Evolutionary conservation across 2,888 invertebrate species (phyloP).

Genomic region (Drosophila formosana): DNA sequence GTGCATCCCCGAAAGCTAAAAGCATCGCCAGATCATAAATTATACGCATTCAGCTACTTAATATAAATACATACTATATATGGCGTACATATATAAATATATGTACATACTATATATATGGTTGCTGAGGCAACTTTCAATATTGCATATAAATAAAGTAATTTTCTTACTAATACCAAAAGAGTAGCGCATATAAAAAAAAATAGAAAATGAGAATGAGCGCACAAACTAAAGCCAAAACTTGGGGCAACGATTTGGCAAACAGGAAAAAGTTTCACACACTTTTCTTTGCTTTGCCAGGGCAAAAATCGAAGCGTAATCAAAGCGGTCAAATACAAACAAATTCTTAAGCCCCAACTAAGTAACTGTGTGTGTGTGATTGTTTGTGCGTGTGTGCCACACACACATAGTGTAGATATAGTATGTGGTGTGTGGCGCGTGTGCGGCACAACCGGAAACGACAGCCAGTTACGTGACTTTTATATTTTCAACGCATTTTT

Average conservation of each 20-base stretch:
- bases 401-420: background rate
- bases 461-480: conserved; percentile 76
- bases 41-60: conserved; percentile 3
- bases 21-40: conserved; percentile 35
- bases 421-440: conserved; percentile 43
- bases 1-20: conserved; percentile 1
- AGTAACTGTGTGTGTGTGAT: conserved; percentile 36
- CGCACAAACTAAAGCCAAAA: conserved; percentile 50
- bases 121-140: conserved; percentile 67
- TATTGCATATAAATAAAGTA: conserved; percentile 73
- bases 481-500: conserved; percentile 76
- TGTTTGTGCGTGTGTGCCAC: conserved; percentile 18
- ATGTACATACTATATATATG: conserved; percentile 13
- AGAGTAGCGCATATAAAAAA: conserved; percentile 11
- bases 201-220: conserved; percentile 3
- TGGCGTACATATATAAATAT: background rate
- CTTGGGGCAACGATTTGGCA: conserved; percentile 43
- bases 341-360: conserved; percentile 69
- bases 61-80: background rate
- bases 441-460: conserved; percentile 67
- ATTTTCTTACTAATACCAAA: conserved; percentile 64
- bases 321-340: conserved; percentile 74
- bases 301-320: conserved; percentile 77
- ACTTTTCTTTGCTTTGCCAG: conserved; percentile 46
- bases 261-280: conserved; percentile 59